Evolutionary conservation across 2,113 vertebrate genomes (phyloP), one percentile per base, ranked within the genome.

Genomic region (Stegastes partitus): DNA sequence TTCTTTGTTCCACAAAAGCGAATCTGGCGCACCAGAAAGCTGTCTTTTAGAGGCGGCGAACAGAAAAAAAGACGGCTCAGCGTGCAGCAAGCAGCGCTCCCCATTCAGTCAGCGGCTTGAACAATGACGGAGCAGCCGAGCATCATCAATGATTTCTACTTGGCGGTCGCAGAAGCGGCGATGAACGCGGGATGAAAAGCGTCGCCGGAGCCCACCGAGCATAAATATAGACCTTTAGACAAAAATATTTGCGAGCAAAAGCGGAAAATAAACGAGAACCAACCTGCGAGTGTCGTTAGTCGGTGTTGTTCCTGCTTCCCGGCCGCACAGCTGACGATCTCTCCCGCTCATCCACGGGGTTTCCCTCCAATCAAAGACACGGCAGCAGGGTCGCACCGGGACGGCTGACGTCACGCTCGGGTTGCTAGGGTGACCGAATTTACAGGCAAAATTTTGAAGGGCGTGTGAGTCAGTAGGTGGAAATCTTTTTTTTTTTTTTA

Each of bases 311-410:
- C 95, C 93, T 93, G 95, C 93, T 95, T 94, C 79, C 83, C 84
- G 66, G 78, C 83, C 25, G 78, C 92, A 92, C 94, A 94, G 94
- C 94, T 95, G 95, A 94, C 65, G 92, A 70, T 94, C 91, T 82
- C 93, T 94, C 90, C 93, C 93, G 95, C 93, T 94, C 86, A 90
- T 95, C 94, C 95, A 97, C 97, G 96, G 97, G 96, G 97, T 96
- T 97, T 98, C 96, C 94, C 95, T 95, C 95, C 95, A 96, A 96
- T 97, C 95, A 94, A 86, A 91, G 87, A 81, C 85, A 68, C 81
- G 83, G 82, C 75, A 90, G 93, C 93, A 93, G 93, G 93, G 93
- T 87, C 85, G 64, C 92, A 87, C 94, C 84, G 94, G 95, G 94
- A 92, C 87, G 84, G 84, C 83, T 97, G 95, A 98, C 97, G 97